phyloP scores from a whole-genome alignment of 1,140 invertebrate species.

The Venturia canescens region DNA sequence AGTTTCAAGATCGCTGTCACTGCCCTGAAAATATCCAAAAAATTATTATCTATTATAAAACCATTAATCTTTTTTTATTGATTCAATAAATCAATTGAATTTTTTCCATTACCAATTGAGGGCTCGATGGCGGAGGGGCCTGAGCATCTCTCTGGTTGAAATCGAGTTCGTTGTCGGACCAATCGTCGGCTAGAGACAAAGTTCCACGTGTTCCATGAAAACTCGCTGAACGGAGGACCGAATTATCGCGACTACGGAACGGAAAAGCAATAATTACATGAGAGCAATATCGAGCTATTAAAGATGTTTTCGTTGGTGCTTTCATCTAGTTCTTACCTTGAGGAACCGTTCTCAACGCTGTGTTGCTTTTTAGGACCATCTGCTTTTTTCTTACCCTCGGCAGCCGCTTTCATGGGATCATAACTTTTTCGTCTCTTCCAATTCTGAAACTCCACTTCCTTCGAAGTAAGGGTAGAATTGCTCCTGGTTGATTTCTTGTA shows the following conservation, averaged over 20 bases:
- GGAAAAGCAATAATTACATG: constrained; percentile 14
- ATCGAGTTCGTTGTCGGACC: constrained; percentile 65
- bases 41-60: neutral
- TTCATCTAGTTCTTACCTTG: constrained; percentile 51
- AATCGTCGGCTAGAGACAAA: constrained; percentile 64
- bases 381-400: constrained; percentile 84
- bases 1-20: constrained; percentile 67
- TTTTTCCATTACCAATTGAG: constrained; percentile 57
- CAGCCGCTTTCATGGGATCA: constrained; percentile 92
- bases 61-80: constrained; percentile 1
- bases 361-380: constrained; percentile 71
- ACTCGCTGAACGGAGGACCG: constrained; percentile 77
- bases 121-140: constrained; percentile 63
- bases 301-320: neutral
- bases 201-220: constrained; percentile 77
- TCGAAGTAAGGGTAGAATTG: constrained; percentile 81
- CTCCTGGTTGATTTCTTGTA: constrained; percentile 74
- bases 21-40: constrained; percentile 53
- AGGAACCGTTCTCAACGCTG: constrained; percentile 61
- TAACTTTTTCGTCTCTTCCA: constrained; percentile 95
- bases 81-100: neutral
- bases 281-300: neutral
- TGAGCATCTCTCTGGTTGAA: constrained; percentile 63
- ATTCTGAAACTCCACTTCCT: constrained; percentile 92
- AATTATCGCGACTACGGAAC: constrained; percentile 70